Evolutionary conservation across 1,140 invertebrate species (phyloP), one percentile per base, ranked within the genome.

Genomic region (Sminthurides bifidus): DNA sequence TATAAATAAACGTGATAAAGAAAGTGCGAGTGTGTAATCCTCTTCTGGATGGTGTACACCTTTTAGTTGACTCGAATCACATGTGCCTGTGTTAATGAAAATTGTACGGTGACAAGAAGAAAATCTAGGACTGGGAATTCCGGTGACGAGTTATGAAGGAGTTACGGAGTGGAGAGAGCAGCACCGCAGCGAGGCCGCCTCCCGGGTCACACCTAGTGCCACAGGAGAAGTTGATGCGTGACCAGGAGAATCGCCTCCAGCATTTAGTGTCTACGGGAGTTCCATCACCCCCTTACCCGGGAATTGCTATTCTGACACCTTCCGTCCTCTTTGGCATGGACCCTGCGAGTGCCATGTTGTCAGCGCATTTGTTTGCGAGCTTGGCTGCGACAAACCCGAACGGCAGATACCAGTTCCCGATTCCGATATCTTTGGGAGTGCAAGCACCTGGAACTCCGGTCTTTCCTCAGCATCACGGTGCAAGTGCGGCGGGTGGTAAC

Each of bases 351-450:
- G 46, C 52, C 19, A 53, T 64, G 33, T 58, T 58, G 29, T 58
- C 58, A 4, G 52, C 62, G 17, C 58, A 60, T 51, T 41, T 58
- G 8, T 31, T 64, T 35, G 62, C 62, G 17, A 58, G 51, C 44
- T 19, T 60, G 5, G 55, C 55, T 2, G 62, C 56, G n/a, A 31
- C 62, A 6, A 60, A 55, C 23, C 49, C 62, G 5, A 52, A 46
- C 15, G 46, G 45, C 24, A 45, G 62, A 40, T 60, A 60, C 52
- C 58, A 58, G 17, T 49, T 61, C 44, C 55, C 60, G n/a, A 60
- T 63, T 37, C 51, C 58, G n/a, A 56, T 60, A 12, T 52, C 58
- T 23, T 4, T 60, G 19, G 51, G 50, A 31, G 48, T 58, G 19
- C 40, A 43, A 3, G 40, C 24, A 10, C 38, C 55, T n/a, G 14